Percentiles rank a stretch among this genome's conserved stretches.
Evolutionary conservation across 2,113 vertebrate genomes (phyloP).

Genomic region (Vulpes vulpes): DNA sequence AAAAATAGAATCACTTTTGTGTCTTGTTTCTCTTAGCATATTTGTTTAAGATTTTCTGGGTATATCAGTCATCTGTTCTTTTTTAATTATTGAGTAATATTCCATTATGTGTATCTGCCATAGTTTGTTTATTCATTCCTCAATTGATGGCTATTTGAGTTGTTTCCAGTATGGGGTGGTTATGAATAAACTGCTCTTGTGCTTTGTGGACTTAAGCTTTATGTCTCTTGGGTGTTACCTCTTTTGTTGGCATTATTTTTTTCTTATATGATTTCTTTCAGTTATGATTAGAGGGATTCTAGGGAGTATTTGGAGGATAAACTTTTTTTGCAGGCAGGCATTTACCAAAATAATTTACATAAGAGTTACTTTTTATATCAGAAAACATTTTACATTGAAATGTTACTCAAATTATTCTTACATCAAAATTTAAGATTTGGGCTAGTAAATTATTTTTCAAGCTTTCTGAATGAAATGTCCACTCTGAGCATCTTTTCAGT

Average conservation of each 20-base stretch:
- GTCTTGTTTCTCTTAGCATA: not conserved
- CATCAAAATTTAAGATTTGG: constrained; percentile 29
- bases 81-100: not conserved
- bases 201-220: not conserved
- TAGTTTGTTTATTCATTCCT: not conserved
- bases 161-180: not conserved
- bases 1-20: not conserved
- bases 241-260: not conserved
- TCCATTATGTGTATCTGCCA: not conserved
- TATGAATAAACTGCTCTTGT: not conserved
- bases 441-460: not conserved
- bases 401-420: not conserved
- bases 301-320: constrained; percentile 66
- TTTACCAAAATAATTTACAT: constrained; percentile 74
- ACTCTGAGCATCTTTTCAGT: not conserved
- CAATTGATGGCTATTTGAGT: not conserved
- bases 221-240: not conserved
- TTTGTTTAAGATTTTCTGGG: not conserved
- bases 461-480: not conserved
- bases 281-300: constrained; percentile 54
- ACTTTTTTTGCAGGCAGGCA: constrained; percentile 72
- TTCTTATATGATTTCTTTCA: constrained; percentile 65
- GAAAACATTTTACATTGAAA: constrained; percentile 69
- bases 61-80: not conserved
- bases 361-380: not conserved